Evolutionary conservation across 2,113 vertebrate genomes (phyloP).

Genomic region (Peromyscus maniculatus): DNA sequence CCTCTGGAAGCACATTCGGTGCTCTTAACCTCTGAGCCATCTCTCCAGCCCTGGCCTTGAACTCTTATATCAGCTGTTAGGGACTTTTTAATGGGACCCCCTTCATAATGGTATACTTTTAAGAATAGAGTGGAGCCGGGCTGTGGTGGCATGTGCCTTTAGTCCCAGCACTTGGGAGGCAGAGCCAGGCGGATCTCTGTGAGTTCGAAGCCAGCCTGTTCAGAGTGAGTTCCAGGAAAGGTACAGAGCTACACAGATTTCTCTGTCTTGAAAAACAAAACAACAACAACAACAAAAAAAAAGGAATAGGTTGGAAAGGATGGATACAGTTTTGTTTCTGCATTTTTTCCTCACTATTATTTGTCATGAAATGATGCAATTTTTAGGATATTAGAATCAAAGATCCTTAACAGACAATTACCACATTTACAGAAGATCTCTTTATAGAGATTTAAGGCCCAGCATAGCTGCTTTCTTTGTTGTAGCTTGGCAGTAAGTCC

Average conservation of each 20-base stretch:
- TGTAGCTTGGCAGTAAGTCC: neutral
- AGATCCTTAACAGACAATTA: neutral
- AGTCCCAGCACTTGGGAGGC: no score
- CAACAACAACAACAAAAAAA: no score
- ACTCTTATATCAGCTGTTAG: neutral
- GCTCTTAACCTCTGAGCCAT: no score
- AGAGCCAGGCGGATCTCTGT: no score
- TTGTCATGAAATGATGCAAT: slow-evolving; percentile 45
- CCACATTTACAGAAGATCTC: neutral
- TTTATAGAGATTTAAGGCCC: slow-evolving; percentile 31
- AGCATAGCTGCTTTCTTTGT: slow-evolving; percentile 7
- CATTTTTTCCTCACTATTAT: slow-evolving; percentile 10
- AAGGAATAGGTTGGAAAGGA: neutral
- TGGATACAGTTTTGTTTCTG: slow-evolving; percentile 35
- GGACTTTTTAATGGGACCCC: slow-evolving; percentile 11
- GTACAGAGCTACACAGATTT: no score
- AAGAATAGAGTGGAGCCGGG: neutral
- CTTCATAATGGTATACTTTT: slow-evolving; percentile 14
- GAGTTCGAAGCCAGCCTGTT: no score
- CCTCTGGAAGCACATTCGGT: no score
- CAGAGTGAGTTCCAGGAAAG: no score
- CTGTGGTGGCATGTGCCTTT: no score
- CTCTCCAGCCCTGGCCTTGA: neutral
- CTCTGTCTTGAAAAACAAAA: no score
- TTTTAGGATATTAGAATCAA: slow-evolving; percentile 55